These are phyloP conservation scores for Heliconius himera DNA, from an alignment of 1,140 invertebrate species.

Conservation along the genomic window DNA sequence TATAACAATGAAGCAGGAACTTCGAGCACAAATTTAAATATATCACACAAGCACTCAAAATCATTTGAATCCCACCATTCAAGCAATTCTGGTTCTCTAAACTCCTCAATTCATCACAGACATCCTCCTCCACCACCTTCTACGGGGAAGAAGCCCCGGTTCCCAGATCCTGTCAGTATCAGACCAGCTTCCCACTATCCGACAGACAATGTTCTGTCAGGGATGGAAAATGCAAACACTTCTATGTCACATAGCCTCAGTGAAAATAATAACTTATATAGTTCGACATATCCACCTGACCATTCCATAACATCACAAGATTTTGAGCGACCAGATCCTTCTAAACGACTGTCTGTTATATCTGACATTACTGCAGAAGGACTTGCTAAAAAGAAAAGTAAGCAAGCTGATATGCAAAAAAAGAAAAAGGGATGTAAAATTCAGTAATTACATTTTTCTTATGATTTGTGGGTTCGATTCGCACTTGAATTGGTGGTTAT, in stretches of 20 bases:
- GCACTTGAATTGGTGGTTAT: not conserved
- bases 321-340: constrained; percentile 54
- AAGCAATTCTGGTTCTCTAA: constrained; percentile 40
- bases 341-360: constrained; percentile 71
- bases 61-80: constrained; percentile 55
- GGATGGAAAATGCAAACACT: constrained; percentile 42
- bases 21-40: constrained; percentile 52
- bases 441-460: constrained; percentile 45
- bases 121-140: constrained; percentile 70
- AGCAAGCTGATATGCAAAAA: constrained; percentile 67
- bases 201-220: constrained; percentile 56
- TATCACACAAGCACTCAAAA: constrained; percentile 55
- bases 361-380: constrained; percentile 76
- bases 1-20: constrained; percentile 55
- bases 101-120: constrained; percentile 58
- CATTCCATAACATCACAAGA: constrained; percentile 40
- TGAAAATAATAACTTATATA: constrained; percentile 72
- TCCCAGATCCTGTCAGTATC: constrained; percentile 73
- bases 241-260: constrained; percentile 64
- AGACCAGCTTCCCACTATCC: constrained; percentile 75
- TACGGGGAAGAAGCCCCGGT: constrained; percentile 71
- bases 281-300: constrained; percentile 60
- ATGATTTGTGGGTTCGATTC: not conserved
- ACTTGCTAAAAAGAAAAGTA: constrained; percentile 69
- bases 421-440: constrained; percentile 75